A percentile compares a stretch with the other conserved stretches of the same genome.
phyloP scores from a whole-genome alignment of 2,113 vertebrate genomes.

The Triplophysa rosa region DNA sequence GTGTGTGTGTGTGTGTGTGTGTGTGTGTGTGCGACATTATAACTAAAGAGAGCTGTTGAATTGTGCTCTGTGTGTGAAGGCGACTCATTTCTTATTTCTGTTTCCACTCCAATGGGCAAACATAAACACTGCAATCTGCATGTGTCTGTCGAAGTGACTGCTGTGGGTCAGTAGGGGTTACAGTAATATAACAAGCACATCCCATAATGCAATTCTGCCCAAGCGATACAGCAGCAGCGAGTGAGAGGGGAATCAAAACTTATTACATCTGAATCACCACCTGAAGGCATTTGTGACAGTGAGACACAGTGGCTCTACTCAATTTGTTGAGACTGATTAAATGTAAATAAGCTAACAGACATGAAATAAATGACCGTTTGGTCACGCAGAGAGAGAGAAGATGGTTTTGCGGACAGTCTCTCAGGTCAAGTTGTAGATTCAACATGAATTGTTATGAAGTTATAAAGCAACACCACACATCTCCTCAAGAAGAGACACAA shows the following conservation, averaged over 20 bases:
- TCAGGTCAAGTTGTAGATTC: background rate
- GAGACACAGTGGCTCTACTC: constrained; percentile 23
- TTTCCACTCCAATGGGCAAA: background rate
- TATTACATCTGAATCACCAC: constrained; percentile 23
- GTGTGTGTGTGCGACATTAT: background rate
- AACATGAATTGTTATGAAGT: background rate
- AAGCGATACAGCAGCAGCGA: background rate
- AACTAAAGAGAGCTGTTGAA: background rate
- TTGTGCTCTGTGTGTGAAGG: background rate
- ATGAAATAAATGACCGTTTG: constrained; percentile 4
- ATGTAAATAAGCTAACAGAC: constrained; percentile 12
- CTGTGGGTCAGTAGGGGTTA: background rate
- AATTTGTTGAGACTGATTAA: constrained; percentile 36
- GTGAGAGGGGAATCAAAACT: constrained; percentile 32
- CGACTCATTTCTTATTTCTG: background rate
- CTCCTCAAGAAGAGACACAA: too few species aligned
- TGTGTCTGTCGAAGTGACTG: background rate
- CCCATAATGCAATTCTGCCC: constrained; percentile 17
- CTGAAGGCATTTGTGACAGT: background rate
- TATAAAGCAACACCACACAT: background rate
- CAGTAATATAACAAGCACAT: background rate
- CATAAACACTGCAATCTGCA: background rate
- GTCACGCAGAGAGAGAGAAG: background rate
- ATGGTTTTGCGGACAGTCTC: background rate
- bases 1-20: too few species aligned